Evolutionary conservation across 30 jellyfish, hydroid and myxozoan species (phyloP).

Genomic region (Turritopsis dohrnii): DNA sequence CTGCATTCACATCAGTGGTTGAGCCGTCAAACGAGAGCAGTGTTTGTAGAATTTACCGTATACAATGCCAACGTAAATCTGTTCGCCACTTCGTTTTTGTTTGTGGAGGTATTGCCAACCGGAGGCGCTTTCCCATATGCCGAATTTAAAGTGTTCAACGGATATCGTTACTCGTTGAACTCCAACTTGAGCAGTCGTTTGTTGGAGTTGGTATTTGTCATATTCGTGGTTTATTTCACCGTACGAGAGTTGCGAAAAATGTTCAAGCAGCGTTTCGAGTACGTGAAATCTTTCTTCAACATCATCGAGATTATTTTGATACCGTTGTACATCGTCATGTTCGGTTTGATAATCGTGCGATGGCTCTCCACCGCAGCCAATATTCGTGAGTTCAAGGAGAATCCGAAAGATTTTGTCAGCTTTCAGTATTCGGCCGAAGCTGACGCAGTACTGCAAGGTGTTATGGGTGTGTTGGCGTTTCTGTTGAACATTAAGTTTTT

Average conservation of each 20-base stretch:
- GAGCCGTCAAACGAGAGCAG: conserved; percentile 57
- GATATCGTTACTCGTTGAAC: conserved; percentile 47
- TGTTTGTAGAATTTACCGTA: conserved; percentile 69
- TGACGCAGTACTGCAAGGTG: conserved; percentile 36
- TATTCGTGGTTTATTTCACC: conserved; percentile 42
- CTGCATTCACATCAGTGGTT: conserved; percentile 56
- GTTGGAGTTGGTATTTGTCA: conserved; percentile 43
- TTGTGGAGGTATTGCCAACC: conserved; percentile 48
- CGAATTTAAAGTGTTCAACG: conserved; percentile 30
- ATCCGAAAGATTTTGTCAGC: conserved; percentile 53
- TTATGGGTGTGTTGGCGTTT: conserved; percentile 44
- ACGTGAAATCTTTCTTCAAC: conserved; percentile 54
- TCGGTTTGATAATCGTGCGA: conserved; percentile 10
- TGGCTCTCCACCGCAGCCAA: conserved; percentile 20
- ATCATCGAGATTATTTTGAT: conserved; percentile 30
- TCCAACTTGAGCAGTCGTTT: conserved; percentile 33
- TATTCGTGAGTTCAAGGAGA: conserved; percentile 8
- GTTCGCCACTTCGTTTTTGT: conserved; percentile 53
- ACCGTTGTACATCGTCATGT: conserved; percentile 15
- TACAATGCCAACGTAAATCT: conserved; percentile 70
- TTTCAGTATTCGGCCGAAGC: conserved; percentile 65
- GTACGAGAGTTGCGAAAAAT: conserved; percentile 45
- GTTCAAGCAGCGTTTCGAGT: conserved; percentile 32
- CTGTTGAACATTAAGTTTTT: conserved; percentile 43
- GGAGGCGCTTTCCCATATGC: conserved; percentile 61